Evolutionary conservation across 2,113 vertebrate species (phyloP).

Genomic region (Ammospiza nelsoni): DNA sequence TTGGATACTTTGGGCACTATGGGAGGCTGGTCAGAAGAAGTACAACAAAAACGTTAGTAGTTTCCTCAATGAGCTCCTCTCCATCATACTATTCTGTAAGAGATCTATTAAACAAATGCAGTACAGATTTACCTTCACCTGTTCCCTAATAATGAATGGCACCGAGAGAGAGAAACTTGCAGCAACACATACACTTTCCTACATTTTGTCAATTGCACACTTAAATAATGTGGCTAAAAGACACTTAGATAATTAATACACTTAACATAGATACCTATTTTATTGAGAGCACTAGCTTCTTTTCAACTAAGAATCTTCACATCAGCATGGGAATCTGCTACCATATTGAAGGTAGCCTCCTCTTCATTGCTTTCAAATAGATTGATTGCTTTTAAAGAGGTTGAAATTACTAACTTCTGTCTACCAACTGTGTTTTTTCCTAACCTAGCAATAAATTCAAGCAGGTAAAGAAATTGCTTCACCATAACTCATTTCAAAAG

Average conservation of each 20-base stretch:
- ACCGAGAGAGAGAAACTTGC: neutral
- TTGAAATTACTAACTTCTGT: neutral
- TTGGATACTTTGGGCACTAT: slow-evolving; percentile 90
- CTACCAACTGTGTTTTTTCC: neutral
- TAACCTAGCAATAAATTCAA: neutral
- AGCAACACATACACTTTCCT: neutral
- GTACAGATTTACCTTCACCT: neutral
- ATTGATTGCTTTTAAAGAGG: neutral
- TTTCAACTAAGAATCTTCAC: neutral
- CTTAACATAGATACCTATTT: neutral
- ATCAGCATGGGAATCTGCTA: neutral
- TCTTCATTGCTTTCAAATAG: neutral
- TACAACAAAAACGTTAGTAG: neutral
- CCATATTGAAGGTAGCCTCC: neutral
- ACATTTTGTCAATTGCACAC: neutral
- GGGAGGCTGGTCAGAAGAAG: slow-evolving; percentile 81
- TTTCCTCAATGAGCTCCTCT: neutral
- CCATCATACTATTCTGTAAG: neutral
- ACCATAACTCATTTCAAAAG: neutral
- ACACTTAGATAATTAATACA: neutral
- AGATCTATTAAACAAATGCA: neutral
- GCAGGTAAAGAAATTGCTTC: neutral
- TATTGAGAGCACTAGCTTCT: neutral
- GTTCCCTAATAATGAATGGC: neutral
- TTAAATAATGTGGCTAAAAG: neutral